These are phyloP conservation scores for Caranx melampygus DNA, from an alignment of 2,113 vertebrate species.

Conservation along the genomic window DNA sequence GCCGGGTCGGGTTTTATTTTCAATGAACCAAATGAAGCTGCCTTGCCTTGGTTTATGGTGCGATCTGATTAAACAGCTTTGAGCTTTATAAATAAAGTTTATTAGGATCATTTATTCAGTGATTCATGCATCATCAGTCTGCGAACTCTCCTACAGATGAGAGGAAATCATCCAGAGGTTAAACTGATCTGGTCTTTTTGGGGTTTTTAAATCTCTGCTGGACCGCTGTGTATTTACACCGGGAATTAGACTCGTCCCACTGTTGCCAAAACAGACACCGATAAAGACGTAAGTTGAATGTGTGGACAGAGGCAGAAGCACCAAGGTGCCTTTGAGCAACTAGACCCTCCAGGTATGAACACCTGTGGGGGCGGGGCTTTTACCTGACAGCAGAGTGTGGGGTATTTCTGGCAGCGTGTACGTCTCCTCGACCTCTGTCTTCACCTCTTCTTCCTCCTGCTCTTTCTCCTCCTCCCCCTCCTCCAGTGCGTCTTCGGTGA, in stretches of 20 bases:
- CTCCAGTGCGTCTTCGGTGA: conserved; percentile 11
- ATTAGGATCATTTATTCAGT: too few relatives aligned
- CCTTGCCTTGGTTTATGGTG: too few relatives aligned
- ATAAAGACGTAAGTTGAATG: neutral
- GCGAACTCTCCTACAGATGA: neutral
- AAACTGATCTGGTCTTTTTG: neutral
- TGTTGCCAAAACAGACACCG: conserved; percentile 63
- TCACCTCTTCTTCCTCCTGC: neutral
- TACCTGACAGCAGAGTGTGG: conserved; percentile 79
- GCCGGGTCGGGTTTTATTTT: too few relatives aligned
- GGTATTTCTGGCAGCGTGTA: conserved; percentile 79
- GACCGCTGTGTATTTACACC: conserved; percentile 12
- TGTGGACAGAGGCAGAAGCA: conserved; percentile 5
- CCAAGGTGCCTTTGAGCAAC: neutral
- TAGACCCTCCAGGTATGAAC: neutral
- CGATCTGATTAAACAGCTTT: too few relatives aligned
- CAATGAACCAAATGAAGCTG: too few relatives aligned
- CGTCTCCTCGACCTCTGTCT: conserved; percentile 54
- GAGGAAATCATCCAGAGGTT: neutral
- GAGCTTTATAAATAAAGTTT: too few relatives aligned
- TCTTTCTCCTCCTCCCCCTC: conserved; percentile 33
- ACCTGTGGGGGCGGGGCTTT: too few relatives aligned
- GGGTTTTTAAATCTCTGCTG: neutral
- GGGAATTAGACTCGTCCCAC: neutral
- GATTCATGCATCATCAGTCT: too few relatives aligned